These are phyloP conservation scores for Adoxophyes honmai DNA, from an alignment of 1,140 invertebrate species.

Conservation along the genomic window DNA sequence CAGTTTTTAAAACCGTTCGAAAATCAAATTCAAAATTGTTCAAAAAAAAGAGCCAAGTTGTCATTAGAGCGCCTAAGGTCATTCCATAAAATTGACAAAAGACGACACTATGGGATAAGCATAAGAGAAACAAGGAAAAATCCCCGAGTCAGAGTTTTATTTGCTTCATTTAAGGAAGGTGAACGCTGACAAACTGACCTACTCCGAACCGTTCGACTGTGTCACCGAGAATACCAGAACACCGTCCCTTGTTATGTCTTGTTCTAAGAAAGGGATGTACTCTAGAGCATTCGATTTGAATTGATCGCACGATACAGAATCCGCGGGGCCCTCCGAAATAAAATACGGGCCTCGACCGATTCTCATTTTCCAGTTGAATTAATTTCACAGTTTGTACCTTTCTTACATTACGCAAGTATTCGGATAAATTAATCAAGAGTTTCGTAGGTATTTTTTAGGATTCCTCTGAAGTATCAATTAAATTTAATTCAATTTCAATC, in stretches of 20 bases:
- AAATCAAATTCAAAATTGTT: no score
- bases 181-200: slow-evolving; percentile 10
- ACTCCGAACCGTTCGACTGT: not conserved
- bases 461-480: not conserved
- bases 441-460: not conserved
- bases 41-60: no score
- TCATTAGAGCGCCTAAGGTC: no score
- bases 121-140: slow-evolving; percentile 29
- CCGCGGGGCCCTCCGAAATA: slow-evolving; percentile 7
- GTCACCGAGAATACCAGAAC: not conserved
- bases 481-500: no score
- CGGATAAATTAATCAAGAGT: not conserved
- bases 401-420: not conserved
- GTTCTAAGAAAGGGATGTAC: not conserved
- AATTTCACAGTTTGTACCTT: slow-evolving; percentile 12
- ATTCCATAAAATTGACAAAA: slow-evolving; percentile 3
- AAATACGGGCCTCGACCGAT: slow-evolving; percentile 26
- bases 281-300: not conserved
- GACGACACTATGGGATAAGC: slow-evolving; percentile 13
- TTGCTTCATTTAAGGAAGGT: slow-evolving; percentile 36
- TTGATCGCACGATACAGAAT: not conserved
- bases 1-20: no score
- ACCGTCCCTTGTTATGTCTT: not conserved
- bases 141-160: slow-evolving; percentile 25
- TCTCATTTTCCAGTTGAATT: slow-evolving; percentile 31